Conservation (phyloP, 2,113 vertebrate species). For the Cynopterus brachyotis region DNA sequence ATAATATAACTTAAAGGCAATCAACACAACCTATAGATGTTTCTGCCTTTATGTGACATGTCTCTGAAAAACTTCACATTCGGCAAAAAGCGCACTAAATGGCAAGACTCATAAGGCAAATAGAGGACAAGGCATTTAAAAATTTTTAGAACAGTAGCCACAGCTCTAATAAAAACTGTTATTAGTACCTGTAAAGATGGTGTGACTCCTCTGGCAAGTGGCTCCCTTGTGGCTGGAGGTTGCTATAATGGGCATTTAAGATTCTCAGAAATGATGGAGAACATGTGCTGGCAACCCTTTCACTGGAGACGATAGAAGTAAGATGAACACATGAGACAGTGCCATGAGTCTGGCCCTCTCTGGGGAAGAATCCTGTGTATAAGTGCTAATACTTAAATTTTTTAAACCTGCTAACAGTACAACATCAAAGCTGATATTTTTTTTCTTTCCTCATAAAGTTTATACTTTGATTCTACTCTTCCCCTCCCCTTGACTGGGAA, state of each 20-base stretch:
- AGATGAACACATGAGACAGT: accelerated
- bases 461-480: background rate
- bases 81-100: background rate
- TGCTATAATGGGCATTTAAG: background rate
- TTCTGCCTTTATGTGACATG: background rate
- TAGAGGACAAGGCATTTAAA: background rate
- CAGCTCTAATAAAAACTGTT: background rate
- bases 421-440: background rate
- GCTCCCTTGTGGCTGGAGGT: background rate
- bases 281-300: background rate
- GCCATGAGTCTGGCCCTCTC: background rate
- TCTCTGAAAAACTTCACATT: background rate
- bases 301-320: background rate
- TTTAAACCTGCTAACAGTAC: background rate
- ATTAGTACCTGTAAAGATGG: background rate
- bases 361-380: background rate
- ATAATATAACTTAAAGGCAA: background rate
- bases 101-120: background rate
- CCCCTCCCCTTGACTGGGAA: background rate
- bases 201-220: background rate
- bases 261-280: background rate
- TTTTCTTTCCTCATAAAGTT: background rate
- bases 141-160: background rate
- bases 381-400: background rate
- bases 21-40: background rate